A percentile compares a stretch with the other conserved stretches of the same genome.
Evolutionary conservation across 2,113 vertebrate species (phyloP).

Genomic region (Lophius piscatorius): DNA sequence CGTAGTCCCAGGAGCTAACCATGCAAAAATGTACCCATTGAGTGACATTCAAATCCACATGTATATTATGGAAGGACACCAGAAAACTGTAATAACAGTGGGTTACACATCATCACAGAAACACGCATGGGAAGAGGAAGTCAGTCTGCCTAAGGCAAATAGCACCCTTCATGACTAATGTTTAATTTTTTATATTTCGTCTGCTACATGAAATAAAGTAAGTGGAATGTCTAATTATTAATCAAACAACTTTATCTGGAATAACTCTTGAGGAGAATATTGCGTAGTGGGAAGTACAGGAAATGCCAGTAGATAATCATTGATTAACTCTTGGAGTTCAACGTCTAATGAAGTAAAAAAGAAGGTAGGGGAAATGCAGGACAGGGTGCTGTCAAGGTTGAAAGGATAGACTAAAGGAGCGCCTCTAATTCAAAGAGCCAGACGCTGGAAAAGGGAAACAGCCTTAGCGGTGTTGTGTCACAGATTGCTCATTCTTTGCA

Average conservation of each 20-base stretch:
- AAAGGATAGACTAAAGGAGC: conserved; percentile 13
- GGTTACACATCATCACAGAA: conserved; percentile 21
- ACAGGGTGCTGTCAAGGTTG: conserved; percentile 3
- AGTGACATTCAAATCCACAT: conserved; percentile 11
- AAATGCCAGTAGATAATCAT: conserved; percentile 53
- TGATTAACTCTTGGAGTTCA: conserved; percentile 52
- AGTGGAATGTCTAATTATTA: conserved; percentile 45
- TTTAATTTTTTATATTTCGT: conserved; percentile 28
- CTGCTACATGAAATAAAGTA: conserved; percentile 8
- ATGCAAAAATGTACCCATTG: conserved; percentile 11
- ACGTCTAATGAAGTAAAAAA: conserved; percentile 44
- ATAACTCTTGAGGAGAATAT: conserved; percentile 15
- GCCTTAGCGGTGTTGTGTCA: no score
- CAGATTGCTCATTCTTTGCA: no score
- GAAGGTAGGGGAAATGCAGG: conserved; percentile 27
- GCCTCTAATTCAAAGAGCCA: neutral
- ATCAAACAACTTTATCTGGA: conserved; percentile 22
- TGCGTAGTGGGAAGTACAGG: conserved; percentile 18
- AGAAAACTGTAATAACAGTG: conserved; percentile 21
- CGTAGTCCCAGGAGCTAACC: neutral
- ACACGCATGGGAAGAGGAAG: neutral
- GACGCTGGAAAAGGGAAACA: no score
- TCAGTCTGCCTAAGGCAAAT: neutral
- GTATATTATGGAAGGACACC: conserved; percentile 13
- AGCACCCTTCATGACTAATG: neutral